These are phyloP conservation scores for Pipistrellus nathusii DNA, from an alignment of 2,797 vertebrate species.

Conservation along the genomic window DNA sequence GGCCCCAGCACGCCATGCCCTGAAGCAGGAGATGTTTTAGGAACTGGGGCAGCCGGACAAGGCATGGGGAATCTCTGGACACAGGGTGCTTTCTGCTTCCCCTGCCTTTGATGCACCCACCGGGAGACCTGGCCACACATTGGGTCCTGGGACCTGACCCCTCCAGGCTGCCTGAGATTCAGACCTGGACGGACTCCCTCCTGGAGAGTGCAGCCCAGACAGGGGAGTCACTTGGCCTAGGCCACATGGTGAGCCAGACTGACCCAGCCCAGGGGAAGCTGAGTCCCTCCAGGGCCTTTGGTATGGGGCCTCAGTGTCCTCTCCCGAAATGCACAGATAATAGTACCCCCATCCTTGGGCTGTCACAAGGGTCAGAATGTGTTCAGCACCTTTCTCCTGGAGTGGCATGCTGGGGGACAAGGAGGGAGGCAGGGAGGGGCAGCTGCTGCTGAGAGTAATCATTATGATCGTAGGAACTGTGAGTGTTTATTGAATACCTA, in stretches of 20 bases:
- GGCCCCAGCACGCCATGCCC: not conserved
- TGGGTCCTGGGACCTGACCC: not conserved
- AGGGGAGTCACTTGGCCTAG: not conserved
- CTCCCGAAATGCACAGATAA: not conserved
- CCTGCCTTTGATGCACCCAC: not conserved
- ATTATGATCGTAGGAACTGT: not conserved
- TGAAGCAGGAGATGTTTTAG: not conserved
- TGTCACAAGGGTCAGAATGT: not conserved
- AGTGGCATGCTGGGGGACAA: not conserved
- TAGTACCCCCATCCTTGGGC: not conserved
- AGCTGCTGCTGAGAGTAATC: not conserved
- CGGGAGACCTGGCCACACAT: not conserved
- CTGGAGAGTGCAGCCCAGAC: not conserved
- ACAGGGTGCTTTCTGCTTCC: not conserved
- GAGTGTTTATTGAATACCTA: not conserved
- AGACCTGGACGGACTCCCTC: not conserved
- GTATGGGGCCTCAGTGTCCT: not conserved
- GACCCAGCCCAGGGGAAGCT: not conserved
- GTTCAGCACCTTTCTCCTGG: not conserved
- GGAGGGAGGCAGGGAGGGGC: not conserved
- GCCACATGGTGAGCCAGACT: not conserved
- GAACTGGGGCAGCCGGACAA: not conserved
- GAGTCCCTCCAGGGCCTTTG: not conserved
- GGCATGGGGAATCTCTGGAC: not conserved
- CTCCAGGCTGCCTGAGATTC: not conserved